Evolutionary conservation across 2,888 invertebrate genomes (phyloP), one percentile per base, ranked within the genome.

Genomic region (Zootermopsis nevadensis): DNA sequence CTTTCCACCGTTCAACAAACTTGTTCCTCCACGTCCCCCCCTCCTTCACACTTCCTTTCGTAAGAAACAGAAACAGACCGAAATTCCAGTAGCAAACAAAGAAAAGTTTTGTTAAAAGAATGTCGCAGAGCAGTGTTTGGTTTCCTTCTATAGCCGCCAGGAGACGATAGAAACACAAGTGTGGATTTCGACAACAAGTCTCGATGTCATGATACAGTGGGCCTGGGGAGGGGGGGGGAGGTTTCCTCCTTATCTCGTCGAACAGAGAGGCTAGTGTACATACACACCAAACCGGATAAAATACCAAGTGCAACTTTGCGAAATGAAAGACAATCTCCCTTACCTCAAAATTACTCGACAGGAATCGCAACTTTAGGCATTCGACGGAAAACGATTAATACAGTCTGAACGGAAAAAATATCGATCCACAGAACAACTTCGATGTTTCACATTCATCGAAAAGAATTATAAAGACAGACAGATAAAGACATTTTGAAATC

Each of bases 111-210:
- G 30, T 69, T 30, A 33, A 33, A 31, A 69, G 69, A 33, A 33
- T 33, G 69, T 69, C 1, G 33, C 33, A 69, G 33, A 69, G 8
- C 19, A 69, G 74, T 74, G 74, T 74, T 74, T 74, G 38, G n/a
- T 74, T 74, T 31, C 69, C 12, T 69, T 69, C 69, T 69, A n/a
- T n/a, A n/a, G n/a, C n/a, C 69, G 60, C 60, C 60, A 60, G 60
- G 60, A n/a, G 60, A n/a, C 60, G 15, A 8, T 60, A 60, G 60
- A 7, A 60, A 60, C 60, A 60, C n/a, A 10, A n/a, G 4, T 33
- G 35, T 74, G n/a, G 74, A 74, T 74, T 74, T 74, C 38, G 74
- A 38, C 74, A 74, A 74, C 74, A 74, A 74, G 74, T 74, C 38
- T n/a, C 38, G 38, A 38, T 74, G 74, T 74, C n/a, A 38, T 74